These are phyloP conservation scores for Panagrolaimus sp. DNA, from an alignment of 1,140 invertebrate genomes.

Conservation along the genomic window DNA sequence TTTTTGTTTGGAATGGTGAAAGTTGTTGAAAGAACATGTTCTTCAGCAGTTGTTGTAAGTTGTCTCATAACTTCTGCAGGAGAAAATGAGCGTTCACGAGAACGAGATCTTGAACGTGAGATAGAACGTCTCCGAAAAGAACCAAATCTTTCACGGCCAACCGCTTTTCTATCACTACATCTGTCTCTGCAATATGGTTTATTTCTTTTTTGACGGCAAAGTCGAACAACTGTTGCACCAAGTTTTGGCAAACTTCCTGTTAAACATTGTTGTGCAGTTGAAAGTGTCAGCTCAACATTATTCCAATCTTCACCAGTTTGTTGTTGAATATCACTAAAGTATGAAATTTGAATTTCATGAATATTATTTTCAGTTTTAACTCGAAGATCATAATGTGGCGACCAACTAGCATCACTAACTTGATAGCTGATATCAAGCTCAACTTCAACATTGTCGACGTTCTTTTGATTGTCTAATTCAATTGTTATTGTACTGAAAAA, in stretches of 20 bases:
- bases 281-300: constrained; percentile 11
- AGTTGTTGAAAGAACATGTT: constrained; percentile 34
- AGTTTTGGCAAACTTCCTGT: constrained; percentile 4
- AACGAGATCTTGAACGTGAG: too few relatives aligned
- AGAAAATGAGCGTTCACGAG: too few relatives aligned
- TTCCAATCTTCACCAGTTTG: constrained; percentile 21
- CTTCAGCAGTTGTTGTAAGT: background rate
- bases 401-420: constrained; percentile 52
- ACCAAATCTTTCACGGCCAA: too few relatives aligned
- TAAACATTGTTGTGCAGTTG: constrained; percentile 14
- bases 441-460: constrained; percentile 28
- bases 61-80: too few relatives aligned
- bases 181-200: background rate
- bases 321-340: constrained; percentile 11
- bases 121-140: too few relatives aligned
- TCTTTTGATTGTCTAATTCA: constrained; percentile 55
- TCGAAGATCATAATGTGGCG: constrained; percentile 50
- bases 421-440: constrained; percentile 50
- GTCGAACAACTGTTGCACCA: background rate
- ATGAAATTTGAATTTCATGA: background rate
- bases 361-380: constrained; percentile 14
- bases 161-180: too few relatives aligned
- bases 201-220: constrained; percentile 16
- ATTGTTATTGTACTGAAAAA: background rate
- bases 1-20: constrained; percentile 54